Conservation (phyloP, 1,140 invertebrate genomes). For the Adelges cooleyi region DNA sequence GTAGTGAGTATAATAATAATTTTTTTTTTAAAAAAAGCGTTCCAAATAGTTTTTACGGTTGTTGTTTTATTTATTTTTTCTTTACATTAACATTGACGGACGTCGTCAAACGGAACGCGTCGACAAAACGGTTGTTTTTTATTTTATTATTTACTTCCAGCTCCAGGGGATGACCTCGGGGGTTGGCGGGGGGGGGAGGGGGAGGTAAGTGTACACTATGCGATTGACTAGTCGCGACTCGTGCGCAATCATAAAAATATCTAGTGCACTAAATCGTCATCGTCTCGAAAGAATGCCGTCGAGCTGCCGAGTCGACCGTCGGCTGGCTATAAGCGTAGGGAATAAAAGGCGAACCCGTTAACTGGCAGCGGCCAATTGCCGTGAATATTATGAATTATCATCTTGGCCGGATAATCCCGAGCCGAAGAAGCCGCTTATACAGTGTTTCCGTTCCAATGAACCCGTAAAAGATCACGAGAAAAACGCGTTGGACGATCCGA, state of each 20-base stretch:
- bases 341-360: conserved; percentile 5
- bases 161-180: not conserved
- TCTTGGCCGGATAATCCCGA: not conserved
- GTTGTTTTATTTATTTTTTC: no score
- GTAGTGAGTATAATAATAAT: no score
- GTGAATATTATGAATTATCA: not conserved
- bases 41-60: no score
- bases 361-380: not conserved
- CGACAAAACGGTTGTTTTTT: not conserved
- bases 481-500: not conserved
- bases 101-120: no score
- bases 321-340: not conserved
- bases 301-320: not conserved
- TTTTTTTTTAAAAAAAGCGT: no score
- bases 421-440: no score
- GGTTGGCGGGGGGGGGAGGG: not conserved
- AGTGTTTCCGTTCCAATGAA: not conserved
- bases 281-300: not conserved
- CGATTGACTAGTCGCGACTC: not conserved
- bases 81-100: no score
- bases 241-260: not conserved
- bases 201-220: not conserved
- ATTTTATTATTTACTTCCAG: not conserved
- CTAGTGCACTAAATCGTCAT: not conserved
- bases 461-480: not conserved